Evolutionary conservation across 2,113 vertebrate species (phyloP).

Genomic region (Pleuronectes platessa): DNA sequence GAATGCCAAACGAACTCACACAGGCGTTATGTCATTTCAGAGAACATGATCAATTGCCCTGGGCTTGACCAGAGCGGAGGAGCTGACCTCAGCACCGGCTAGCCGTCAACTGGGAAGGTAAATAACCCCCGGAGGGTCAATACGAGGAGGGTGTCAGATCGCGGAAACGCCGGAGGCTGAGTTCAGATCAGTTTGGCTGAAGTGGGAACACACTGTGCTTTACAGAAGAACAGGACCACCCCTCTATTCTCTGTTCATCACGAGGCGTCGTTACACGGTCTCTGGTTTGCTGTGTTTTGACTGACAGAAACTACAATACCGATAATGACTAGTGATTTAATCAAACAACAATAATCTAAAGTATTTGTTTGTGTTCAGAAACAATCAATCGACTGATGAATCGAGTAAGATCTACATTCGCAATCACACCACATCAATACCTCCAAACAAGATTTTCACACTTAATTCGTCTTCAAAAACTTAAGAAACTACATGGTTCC

Average conservation of each 20-base stretch:
- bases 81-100: constrained; percentile 6
- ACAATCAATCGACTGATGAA: no score
- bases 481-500: no score
- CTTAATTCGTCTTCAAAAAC: no score
- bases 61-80: neutral
- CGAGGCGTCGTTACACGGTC: neutral
- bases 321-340: no score
- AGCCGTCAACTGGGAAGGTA: constrained; percentile 4
- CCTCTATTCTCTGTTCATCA: neutral
- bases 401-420: no score
- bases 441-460: no score
- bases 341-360: no score
- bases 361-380: no score
- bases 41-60: constrained; percentile 14
- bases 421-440: no score
- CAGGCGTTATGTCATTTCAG: neutral
- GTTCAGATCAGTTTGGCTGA: neutral
- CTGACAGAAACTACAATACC: neutral
- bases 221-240: constrained; percentile 7
- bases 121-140: neutral
- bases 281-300: neutral
- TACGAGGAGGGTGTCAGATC: neutral
- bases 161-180: neutral
- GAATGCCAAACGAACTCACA: neutral
- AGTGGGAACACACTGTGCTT: constrained; percentile 43